These are phyloP conservation scores for Drosophila subsilvestris DNA, from an alignment of 2,888 invertebrate species.

Conservation along the genomic window DNA sequence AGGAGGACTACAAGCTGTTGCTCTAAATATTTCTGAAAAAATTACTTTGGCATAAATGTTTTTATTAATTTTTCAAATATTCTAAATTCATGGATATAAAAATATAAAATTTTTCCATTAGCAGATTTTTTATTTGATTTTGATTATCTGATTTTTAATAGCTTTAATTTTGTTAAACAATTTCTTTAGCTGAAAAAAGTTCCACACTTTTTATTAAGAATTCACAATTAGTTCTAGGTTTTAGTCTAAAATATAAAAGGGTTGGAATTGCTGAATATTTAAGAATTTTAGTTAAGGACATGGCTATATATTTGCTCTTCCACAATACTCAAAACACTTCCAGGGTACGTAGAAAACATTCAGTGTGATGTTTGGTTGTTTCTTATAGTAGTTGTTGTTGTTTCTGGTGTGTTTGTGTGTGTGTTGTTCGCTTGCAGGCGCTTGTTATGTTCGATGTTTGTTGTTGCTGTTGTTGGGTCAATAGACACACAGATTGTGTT, in stretches of 20 bases:
- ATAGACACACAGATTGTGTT: conserved; percentile 40
- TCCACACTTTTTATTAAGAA: conserved; percentile 82
- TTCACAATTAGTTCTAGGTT: conserved; percentile 90
- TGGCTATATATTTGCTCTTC: too few relatives aligned
- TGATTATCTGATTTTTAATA: conserved; percentile 86
- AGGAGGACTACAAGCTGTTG: too few relatives aligned
- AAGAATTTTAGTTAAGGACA: conserved; percentile 87
- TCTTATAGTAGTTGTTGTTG: conserved; percentile 4
- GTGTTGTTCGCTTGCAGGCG: conserved; percentile 43
- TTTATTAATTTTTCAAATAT: too few relatives aligned
- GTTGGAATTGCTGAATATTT: conserved; percentile 89
- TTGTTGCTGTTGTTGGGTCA: conserved; percentile 48
- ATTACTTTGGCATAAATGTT: too few relatives aligned
- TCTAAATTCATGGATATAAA: too few relatives aligned
- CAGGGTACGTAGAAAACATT: conserved; percentile 42
- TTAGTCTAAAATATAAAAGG: conserved; percentile 91
- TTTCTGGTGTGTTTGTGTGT: conserved; percentile 15
- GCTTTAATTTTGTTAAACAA: conserved; percentile 84
- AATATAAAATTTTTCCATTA: conserved; percentile 82
- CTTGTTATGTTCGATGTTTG: conserved; percentile 54
- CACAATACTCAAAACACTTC: background rate
- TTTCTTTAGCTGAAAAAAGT: too few relatives aligned
- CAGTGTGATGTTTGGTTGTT: conserved; percentile 23
- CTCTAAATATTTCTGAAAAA: too few relatives aligned
- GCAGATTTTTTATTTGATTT: conserved; percentile 86